phyloP scores from a whole-genome alignment of 2,888 invertebrate genomes.

The Homarus gammarus region DNA sequence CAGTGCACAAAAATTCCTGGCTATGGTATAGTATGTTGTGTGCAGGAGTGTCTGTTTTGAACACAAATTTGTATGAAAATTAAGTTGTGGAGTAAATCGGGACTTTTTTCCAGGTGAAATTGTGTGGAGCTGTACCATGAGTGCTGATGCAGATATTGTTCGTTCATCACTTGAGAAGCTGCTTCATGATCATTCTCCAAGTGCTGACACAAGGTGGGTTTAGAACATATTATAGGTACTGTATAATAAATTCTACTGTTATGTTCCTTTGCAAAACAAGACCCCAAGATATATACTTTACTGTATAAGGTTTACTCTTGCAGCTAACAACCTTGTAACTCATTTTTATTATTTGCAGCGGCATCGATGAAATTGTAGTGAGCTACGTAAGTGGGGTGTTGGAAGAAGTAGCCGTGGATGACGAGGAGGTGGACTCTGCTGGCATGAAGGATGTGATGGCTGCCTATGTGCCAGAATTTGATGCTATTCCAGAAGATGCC shows the following conservation, averaged over 20 bases:
- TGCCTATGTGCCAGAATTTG: conserved; percentile 75
- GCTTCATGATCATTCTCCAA: conserved; percentile 47
- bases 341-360: conserved; percentile 42
- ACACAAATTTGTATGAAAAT: no score
- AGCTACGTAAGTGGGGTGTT: conserved; percentile 74
- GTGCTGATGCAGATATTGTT: conserved; percentile 61
- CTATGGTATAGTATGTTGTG: no score
- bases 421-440: conserved; percentile 72
- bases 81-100: no score
- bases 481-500: conserved; percentile 67
- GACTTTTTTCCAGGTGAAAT: background rate
- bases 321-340: no score
- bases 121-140: conserved; percentile 32
- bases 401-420: conserved; percentile 73
- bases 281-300: no score
- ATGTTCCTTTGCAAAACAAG: background rate
- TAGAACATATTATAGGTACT: no score
- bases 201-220: conserved; percentile 59
- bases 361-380: conserved; percentile 75
- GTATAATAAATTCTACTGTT: background rate
- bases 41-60: no score
- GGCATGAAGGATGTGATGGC: conserved; percentile 74
- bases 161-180: conserved; percentile 55
- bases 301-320: no score
- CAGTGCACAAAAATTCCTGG: no score